Evolutionary conservation across 2,797 vertebrate genomes (phyloP).

Genomic region (Bufotes viridis): DNA sequence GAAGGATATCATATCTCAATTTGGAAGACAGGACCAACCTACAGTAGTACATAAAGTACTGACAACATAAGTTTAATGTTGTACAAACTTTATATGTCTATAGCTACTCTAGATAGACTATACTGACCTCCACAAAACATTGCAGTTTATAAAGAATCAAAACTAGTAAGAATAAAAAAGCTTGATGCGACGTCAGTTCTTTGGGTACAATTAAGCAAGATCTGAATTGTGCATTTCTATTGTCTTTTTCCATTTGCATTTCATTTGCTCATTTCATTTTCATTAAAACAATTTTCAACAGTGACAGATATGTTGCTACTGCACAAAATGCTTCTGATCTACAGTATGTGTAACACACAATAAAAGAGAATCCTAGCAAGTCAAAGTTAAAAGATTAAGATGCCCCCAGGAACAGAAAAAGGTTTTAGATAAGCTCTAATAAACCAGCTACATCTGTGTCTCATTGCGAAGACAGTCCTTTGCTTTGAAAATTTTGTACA

Average conservation of each 20-base stretch:
- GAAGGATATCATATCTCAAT: too few relatives aligned
- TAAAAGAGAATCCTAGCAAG: slow-evolving; percentile 14
- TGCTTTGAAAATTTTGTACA: slow-evolving; percentile 50
- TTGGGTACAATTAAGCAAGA: background rate
- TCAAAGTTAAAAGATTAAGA: slow-evolving; percentile 31
- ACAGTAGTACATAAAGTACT: too few relatives aligned
- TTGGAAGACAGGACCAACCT: too few relatives aligned
- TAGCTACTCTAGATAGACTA: too few relatives aligned
- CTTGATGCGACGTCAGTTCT: background rate
- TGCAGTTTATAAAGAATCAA: too few relatives aligned
- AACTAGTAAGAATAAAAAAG: too few relatives aligned
- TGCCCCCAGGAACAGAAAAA: slow-evolving; percentile 30
- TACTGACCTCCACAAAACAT: too few relatives aligned
- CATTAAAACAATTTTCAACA: slow-evolving; percentile 10
- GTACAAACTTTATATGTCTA: too few relatives aligned
- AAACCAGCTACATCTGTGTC: slow-evolving; percentile 44
- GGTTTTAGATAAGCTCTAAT: slow-evolving; percentile 55
- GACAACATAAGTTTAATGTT: too few relatives aligned
- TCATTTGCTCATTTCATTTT: background rate
- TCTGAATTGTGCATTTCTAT: background rate
- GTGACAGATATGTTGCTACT: background rate
- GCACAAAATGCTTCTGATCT: background rate
- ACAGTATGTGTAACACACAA: slow-evolving; percentile 25
- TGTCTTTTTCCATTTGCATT: background rate
- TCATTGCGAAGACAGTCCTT: slow-evolving; percentile 43